A percentile compares a stretch with the other conserved stretches of the same genome.
phyloP scores from a whole-genome alignment of 2,797 vertebrate genomes.

The Rhinatrema bivittatum region DNA sequence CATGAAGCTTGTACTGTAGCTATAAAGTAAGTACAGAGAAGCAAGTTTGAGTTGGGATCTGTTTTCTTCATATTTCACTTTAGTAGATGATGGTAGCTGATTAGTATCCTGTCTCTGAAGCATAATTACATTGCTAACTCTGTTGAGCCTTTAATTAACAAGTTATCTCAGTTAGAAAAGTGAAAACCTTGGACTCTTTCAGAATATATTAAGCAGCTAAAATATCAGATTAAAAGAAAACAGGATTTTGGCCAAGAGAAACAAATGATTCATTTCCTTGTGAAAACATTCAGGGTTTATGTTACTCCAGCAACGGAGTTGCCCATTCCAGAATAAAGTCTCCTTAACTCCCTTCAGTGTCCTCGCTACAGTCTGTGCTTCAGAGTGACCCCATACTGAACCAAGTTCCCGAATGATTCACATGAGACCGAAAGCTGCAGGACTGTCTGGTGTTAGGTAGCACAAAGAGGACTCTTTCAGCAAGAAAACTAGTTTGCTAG shows the following conservation, averaged over 20 bases:
- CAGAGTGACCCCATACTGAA: conserved; percentile 59
- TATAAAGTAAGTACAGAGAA: too few relatives aligned
- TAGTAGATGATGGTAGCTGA: too few relatives aligned
- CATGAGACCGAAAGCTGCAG: conserved; percentile 24
- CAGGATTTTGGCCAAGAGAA: conserved; percentile 62
- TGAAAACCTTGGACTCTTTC: conserved; percentile 47
- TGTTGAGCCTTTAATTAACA: conserved; percentile 54
- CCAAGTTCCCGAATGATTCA: conserved; percentile 49
- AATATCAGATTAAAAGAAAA: conserved; percentile 75
- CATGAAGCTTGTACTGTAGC: too few relatives aligned
- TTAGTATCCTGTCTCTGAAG: too few relatives aligned
- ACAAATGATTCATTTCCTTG: conserved; percentile 74
- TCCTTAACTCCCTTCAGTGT: conserved; percentile 53
- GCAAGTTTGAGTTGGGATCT: too few relatives aligned
- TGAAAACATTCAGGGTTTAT: conserved; percentile 65
- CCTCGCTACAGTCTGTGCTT: conserved; percentile 50
- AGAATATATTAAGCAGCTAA: conserved; percentile 62
- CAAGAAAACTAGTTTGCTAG: conserved; percentile 26
- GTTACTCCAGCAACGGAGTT: conserved; percentile 63
- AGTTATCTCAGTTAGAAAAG: conserved; percentile 46
- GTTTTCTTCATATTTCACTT: too few relatives aligned
- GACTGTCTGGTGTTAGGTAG: conserved; percentile 40
- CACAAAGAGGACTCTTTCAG: conserved; percentile 22
- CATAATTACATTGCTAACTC: conserved; percentile 39
- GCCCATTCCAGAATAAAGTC: conserved; percentile 53